Evolutionary conservation across 2,113 vertebrate genomes (phyloP).

Genomic region (Gallinago undulata): DNA sequence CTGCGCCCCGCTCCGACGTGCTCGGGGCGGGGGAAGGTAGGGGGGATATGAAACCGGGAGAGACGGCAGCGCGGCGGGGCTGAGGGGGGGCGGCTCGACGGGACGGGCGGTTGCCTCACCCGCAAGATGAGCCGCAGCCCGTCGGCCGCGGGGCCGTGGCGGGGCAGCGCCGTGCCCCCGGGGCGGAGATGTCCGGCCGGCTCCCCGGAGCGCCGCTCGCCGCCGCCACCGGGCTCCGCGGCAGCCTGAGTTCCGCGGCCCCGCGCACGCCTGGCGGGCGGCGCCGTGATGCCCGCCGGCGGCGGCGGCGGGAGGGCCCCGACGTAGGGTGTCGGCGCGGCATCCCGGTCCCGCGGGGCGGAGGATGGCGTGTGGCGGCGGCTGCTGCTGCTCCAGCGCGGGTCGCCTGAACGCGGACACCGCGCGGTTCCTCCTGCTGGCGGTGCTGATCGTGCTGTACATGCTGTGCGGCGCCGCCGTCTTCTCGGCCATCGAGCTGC

Average conservation of each 20-base stretch:
- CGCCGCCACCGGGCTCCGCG: not conserved
- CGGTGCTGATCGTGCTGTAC: slow-evolving; percentile 86
- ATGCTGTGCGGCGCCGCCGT: slow-evolving; percentile 92
- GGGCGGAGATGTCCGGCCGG: not conserved
- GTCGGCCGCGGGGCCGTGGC: not conserved
- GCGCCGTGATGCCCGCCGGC: not conserved
- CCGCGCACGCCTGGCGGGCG: not conserved
- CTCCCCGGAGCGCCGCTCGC: not conserved
- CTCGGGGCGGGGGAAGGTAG: slow-evolving; percentile 13
- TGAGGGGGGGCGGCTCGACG: not conserved
- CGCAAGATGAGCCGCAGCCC: not conserved
- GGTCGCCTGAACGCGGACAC: slow-evolving; percentile 89
- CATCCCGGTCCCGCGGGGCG: not conserved
- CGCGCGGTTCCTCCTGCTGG: slow-evolving; percentile 90
- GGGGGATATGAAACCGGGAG: not conserved
- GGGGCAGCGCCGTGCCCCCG: not conserved
- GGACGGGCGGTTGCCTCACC: not conserved
- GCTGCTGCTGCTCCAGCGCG: slow-evolving; percentile 82
- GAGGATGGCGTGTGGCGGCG: slow-evolving; percentile 84
- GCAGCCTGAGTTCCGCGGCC: not conserved
- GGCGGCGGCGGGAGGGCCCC: not conserved
- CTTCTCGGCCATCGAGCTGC: slow-evolving; percentile 93
- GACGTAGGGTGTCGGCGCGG: not conserved
- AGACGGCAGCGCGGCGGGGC: not conserved
- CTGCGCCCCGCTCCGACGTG: not conserved